These are phyloP conservation scores for Centropristis striata DNA, from an alignment of 2,113 vertebrate genomes.

Conservation along the genomic window DNA sequence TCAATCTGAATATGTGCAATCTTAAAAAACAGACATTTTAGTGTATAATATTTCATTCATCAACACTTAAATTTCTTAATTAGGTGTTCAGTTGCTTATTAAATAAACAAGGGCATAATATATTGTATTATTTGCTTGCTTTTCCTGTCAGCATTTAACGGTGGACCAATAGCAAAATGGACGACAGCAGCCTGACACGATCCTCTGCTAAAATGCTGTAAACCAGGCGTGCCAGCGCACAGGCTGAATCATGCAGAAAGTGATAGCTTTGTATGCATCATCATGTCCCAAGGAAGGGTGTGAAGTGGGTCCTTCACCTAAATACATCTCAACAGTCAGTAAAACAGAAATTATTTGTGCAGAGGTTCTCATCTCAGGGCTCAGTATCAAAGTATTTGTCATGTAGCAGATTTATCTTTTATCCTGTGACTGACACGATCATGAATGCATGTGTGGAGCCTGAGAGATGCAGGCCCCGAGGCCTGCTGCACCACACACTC, in stretches of 20 bases:
- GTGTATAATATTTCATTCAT: no score
- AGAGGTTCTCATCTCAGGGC: neutral
- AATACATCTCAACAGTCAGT: conserved; percentile 24
- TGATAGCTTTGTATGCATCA: conserved; percentile 45
- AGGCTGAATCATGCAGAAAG: conserved; percentile 47
- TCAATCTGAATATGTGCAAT: neutral
- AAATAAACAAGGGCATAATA: no score
- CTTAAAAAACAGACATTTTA: no score
- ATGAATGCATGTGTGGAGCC: neutral
- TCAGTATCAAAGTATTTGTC: neutral
- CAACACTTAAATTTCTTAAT: no score
- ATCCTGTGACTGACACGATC: neutral
- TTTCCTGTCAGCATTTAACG: neutral
- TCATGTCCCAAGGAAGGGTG: conserved; percentile 12
- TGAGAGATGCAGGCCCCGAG: neutral
- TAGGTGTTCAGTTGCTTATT: no score
- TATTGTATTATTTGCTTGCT: no score
- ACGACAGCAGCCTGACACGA: neutral
- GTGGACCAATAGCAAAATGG: neutral
- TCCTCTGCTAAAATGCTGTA: conserved; percentile 1
- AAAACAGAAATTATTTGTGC: conserved; percentile 18
- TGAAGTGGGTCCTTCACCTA: conserved; percentile 35
- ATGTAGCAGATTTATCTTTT: neutral
- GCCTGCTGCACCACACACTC: neutral
- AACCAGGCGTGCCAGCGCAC: neutral